Base-by-base conservation (phyloP, 2,888 invertebrate genomes). In the Neoaliturus tenellus region DNA sequence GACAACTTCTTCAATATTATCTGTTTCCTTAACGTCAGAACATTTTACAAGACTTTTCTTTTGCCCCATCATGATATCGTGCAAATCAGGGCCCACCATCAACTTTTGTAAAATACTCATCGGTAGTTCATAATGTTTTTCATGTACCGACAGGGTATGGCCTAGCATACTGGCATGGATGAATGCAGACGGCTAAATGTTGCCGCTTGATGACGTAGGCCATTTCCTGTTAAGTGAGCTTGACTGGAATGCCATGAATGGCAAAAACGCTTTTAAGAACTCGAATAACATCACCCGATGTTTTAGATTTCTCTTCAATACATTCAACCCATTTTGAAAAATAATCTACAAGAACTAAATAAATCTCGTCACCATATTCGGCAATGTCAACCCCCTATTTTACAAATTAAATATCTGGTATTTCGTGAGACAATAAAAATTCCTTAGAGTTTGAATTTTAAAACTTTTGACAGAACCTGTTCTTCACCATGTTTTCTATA, bases 311-410 rank as follows among this genome's bases (percentile, higher is more conserved):
- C 12, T 86, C 31, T 31, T 81, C 25, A 20, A 83, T 58, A 23
- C 86, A 73, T 81, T 88, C 87, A 39, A 87, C 73, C 83, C 85
- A 88, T 78, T 88, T 87, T 51, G 85, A 86, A 51, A 85, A 88
- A 55, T 83, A 85, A 85, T 89, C 88, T 23, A 87, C 85, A 31
- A 87, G 80, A 8, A 88, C 85, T 41, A 89, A 84, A 82, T 86
- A 88, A 80, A 84, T 83, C 73, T 87, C 84, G 25, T 85, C 83
- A 28, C 75, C 55, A 83, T 85, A 87, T 81, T 89, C 87, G 62
- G 87, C 86, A 85, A 89, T 87, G 86, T 89, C 89, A 75, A 87
- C 85, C 25, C 85, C 88, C 41, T 89, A 82, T 82, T 88, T 88
- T 51, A 87, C 62, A 85, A 87, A 90, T 6, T 87, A 87, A 28